Conservation (phyloP, 2,888 invertebrate genomes). For the Cataglyphis rosenhaueri region DNA sequence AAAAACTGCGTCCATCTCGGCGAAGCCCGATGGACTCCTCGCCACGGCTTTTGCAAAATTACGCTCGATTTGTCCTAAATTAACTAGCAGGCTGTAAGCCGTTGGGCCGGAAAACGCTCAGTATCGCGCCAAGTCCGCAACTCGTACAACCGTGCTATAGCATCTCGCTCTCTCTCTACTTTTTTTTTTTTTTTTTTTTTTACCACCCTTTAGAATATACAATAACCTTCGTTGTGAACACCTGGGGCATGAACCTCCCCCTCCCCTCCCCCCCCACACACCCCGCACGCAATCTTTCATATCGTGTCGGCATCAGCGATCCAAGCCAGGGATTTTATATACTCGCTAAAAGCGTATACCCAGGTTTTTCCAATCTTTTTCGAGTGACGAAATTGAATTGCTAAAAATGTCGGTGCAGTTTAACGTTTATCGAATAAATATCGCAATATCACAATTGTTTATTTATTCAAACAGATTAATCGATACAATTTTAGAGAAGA, state of each 20-base stretch:
- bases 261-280: not conserved
- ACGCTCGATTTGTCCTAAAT: conserved; percentile 34
- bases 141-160: conserved; percentile 19
- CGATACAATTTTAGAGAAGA: not conserved
- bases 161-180: not conserved
- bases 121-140: conserved; percentile 1
- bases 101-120: conserved; percentile 36
- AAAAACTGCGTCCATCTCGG: not conserved
- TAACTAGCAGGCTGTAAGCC: conserved; percentile 33
- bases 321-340: not conserved
- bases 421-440: not conserved
- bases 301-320: conserved; percentile 55
- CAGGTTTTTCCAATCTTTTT: conserved; percentile 8
- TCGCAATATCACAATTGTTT: not conserved
- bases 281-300: conserved; percentile 41
- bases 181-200: conserved; percentile 8
- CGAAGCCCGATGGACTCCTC: not conserved
- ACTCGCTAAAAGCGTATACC: conserved; percentile 1
- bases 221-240: conserved; percentile 52
- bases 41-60: conserved; percentile 11
- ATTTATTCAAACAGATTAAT: not conserved
- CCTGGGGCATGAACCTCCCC: conserved; percentile 52
- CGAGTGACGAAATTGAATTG: conserved; percentile 17
- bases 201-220: conserved; percentile 29
- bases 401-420: not conserved